These are phyloP conservation scores for Meteorus colon DNA, from an alignment of 2,888 invertebrate species.

Conservation along the genomic window DNA sequence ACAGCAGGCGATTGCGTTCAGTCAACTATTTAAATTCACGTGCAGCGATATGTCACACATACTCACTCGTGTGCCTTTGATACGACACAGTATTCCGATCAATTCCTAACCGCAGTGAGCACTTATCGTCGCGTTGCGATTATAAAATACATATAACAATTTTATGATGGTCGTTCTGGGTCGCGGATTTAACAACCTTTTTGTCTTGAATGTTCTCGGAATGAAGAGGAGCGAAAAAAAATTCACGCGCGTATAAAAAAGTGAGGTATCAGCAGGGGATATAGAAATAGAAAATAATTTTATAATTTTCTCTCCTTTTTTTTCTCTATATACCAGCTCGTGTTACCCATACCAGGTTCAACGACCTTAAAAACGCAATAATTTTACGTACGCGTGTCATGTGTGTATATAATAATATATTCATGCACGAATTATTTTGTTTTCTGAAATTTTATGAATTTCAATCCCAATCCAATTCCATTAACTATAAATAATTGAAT, in stretches of 20 bases:
- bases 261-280: not conserved
- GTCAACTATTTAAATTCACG: not conserved
- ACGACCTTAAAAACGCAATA: slow-evolving; percentile 15
- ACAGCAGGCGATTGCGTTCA: not conserved
- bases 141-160: slow-evolving; percentile 33
- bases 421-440: not conserved
- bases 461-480: not conserved
- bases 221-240: not conserved
- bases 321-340: slow-evolving; percentile 17
- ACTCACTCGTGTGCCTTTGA: not conserved
- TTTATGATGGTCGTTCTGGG: slow-evolving; percentile 41
- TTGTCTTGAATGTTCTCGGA: slow-evolving; percentile 3
- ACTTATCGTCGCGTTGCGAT: slow-evolving; percentile 12
- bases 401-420: not conserved
- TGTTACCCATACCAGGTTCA: slow-evolving; percentile 24
- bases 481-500: not conserved
- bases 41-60: not conserved
- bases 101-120: slow-evolving; percentile 8
- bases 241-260: not conserved
- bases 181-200: slow-evolving; percentile 19
- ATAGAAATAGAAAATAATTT: not conserved
- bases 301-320: not conserved
- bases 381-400: slow-evolving; percentile 16
- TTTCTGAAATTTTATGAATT: not conserved
- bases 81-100: slow-evolving; percentile 10